Evolutionary conservation across 2,113 vertebrate species (phyloP).

Genomic region (Siniperca chuatsi): DNA sequence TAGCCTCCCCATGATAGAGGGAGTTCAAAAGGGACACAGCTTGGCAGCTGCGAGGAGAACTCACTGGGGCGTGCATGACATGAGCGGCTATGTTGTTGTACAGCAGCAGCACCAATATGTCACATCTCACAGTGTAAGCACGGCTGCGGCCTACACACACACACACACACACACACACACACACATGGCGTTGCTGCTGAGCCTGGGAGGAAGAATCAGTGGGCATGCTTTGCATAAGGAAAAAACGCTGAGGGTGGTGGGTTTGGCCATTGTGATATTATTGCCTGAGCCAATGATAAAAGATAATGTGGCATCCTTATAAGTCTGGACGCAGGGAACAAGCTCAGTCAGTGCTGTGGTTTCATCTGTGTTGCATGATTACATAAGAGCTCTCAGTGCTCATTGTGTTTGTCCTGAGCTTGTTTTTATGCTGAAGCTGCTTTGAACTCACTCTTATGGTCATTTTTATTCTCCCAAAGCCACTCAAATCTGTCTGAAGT

Average conservation of each 20-base stretch:
- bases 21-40: not conserved
- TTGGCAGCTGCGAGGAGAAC: not conserved
- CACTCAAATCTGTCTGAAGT: not conserved
- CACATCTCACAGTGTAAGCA: constrained; percentile 14
- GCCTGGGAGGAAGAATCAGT: constrained; percentile 53
- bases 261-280: constrained; percentile 9
- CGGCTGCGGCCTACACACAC: constrained; percentile 56
- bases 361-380: constrained; percentile 53
- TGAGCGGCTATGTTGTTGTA: constrained; percentile 34
- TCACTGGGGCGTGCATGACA: constrained; percentile 31
- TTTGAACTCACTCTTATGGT: constrained; percentile 21
- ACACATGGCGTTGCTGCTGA: constrained; percentile 24
- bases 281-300: not conserved
- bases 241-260: constrained; percentile 22
- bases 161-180: constrained; percentile 10
- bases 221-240: constrained; percentile 56
- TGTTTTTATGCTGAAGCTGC: constrained; percentile 30
- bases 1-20: not conserved
- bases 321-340: constrained; percentile 8
- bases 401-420: constrained; percentile 48
- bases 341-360: constrained; percentile 4
- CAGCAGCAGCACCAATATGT: constrained; percentile 44
- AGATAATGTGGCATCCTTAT: constrained; percentile 23
- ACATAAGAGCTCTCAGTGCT: constrained; percentile 64
- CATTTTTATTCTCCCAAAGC: not conserved